phyloP scores from a whole-genome alignment of 2,797 vertebrate genomes.

The Centropyge bicolor region DNA sequence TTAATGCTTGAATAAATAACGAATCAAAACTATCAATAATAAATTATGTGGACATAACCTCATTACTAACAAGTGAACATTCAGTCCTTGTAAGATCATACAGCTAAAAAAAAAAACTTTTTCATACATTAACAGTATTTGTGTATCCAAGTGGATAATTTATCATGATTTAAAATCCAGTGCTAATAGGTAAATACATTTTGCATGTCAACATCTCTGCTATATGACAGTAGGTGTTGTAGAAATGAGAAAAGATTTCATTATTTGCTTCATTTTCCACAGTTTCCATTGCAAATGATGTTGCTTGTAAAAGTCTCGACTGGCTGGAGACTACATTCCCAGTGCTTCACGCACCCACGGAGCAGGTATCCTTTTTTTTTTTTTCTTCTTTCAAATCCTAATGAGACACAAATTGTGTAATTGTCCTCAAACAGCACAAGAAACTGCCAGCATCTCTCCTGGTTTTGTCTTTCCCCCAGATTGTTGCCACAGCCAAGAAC shows the following conservation, averaged over 20 bases:
- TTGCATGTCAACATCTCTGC: background rate
- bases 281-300: conserved; percentile 91
- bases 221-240: background rate
- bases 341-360: conserved; percentile 88
- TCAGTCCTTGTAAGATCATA: too few species aligned
- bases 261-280: conserved; percentile 55
- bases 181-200: too few species aligned
- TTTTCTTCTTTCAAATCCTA: background rate
- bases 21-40: too few species aligned
- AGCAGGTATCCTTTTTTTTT: conserved; percentile 83
- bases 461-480: conserved; percentile 68
- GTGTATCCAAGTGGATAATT: background rate
- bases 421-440: background rate
- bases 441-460: background rate
- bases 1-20: too few species aligned
- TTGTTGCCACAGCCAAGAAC: conserved; percentile 86
- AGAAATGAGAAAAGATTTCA: background rate
- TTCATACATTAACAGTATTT: background rate
- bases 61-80: too few species aligned
- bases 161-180: background rate
- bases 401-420: background rate
- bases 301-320: conserved; percentile 93
- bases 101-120: background rate
- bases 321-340: conserved; percentile 91
- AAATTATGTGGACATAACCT: too few species aligned